Evolutionary conservation across 2,888 invertebrate genomes (phyloP).

Genomic region (Stenoptilia bipunctidactyla): DNA sequence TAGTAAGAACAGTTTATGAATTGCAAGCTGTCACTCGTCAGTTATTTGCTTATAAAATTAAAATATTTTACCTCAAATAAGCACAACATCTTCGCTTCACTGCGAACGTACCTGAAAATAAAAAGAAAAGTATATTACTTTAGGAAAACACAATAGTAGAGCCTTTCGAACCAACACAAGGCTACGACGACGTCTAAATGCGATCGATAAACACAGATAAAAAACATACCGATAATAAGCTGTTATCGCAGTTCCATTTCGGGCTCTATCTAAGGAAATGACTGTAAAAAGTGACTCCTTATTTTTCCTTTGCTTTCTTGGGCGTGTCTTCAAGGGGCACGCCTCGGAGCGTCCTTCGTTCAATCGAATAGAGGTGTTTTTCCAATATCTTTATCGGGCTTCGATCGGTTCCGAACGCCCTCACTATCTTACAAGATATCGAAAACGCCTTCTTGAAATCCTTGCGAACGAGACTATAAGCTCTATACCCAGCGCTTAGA

Average conservation of each 20-base stretch:
- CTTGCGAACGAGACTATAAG: constrained; percentile 23
- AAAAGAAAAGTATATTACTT: constrained; percentile 17
- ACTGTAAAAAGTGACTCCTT: constrained; percentile 43
- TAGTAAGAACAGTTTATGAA: constrained; percentile 8
- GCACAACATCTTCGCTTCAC: constrained; percentile 38
- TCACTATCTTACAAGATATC: constrained; percentile 69
- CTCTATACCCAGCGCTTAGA: constrained; percentile 30
- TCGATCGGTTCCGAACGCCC: constrained; percentile 67
- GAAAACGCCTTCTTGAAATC: constrained; percentile 66
- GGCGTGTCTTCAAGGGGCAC: constrained; percentile 55
- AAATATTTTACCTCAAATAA: constrained; percentile 32
- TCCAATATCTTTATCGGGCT: constrained; percentile 61
- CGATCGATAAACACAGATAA: constrained; percentile 21
- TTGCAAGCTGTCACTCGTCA: too few relatives aligned
- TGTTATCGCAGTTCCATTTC: constrained; percentile 31
- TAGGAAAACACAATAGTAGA: constrained; percentile 14
- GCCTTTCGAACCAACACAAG: too few relatives aligned
- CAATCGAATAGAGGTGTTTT: constrained; percentile 55
- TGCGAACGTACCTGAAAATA: constrained; percentile 44
- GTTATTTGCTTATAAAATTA: not conserved
- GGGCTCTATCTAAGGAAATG: constrained; percentile 35
- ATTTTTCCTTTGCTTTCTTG: constrained; percentile 35
- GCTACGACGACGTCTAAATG: constrained; percentile 9
- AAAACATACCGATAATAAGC: constrained; percentile 33
- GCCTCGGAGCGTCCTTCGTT: constrained; percentile 49